Conservation (phyloP, 2,113 vertebrate species). For the Cryptomyrus ogoouensis region DNA sequence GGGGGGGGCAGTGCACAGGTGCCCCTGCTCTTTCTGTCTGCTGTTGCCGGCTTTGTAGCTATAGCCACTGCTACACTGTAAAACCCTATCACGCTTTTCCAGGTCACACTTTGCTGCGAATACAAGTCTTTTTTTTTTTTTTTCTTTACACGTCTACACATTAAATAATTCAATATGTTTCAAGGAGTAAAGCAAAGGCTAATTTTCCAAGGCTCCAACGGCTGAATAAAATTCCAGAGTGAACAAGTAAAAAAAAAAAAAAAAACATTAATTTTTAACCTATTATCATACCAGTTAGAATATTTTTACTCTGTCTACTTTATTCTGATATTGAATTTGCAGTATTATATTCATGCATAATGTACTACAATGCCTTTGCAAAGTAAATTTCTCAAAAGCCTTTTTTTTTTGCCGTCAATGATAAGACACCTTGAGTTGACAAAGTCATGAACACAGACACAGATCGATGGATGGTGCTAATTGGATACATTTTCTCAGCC, state of each 20-base stretch:
- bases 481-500: conserved; percentile 33
- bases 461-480: conserved; percentile 30
- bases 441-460: conserved; percentile 18
- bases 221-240: not conserved
- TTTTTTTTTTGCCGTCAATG: not conserved
- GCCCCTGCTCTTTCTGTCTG: not conserved
- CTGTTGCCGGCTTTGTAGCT: not conserved
- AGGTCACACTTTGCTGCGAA: not conserved
- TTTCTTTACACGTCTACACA: not conserved
- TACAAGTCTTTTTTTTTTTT: not conserved
- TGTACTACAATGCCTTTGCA: conserved; percentile 12
- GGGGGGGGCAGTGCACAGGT: not conserved
- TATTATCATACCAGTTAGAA: not conserved
- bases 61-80: not conserved
- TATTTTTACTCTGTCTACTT: conserved; percentile 7
- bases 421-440: conserved; percentile 16
- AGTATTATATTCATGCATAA: conserved; percentile 23
- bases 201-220: not conserved
- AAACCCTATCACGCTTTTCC: not conserved
- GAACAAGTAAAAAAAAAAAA: not conserved
- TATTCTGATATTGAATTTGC: conserved; percentile 24
- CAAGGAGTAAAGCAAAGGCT: not conserved
- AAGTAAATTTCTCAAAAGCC: conserved; percentile 11
- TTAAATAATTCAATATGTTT: conserved; percentile 1
- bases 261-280: conserved; percentile 7